Conservation (phyloP, 2,113 vertebrate genomes). For the Gnathonemus longibarbis region DNA sequence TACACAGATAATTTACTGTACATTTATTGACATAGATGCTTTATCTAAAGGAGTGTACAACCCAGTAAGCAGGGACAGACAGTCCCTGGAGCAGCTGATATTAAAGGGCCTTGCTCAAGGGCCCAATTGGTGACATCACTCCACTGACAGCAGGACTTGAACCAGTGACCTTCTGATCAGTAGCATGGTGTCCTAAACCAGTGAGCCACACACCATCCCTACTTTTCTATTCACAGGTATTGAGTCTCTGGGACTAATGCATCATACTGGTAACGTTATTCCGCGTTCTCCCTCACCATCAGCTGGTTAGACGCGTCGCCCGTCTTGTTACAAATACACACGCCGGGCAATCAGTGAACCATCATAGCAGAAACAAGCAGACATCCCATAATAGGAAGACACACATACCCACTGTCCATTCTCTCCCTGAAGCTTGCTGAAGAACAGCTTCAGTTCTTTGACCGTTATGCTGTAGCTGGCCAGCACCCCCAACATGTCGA, state of each 20-base stretch:
- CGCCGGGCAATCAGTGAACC: not conserved
- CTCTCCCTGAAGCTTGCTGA: slow-evolving; percentile 94
- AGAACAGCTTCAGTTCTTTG: slow-evolving; percentile 92
- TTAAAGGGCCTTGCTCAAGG: not conserved
- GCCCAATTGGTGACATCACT: not conserved
- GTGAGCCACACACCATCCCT: not conserved
- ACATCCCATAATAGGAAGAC: not conserved
- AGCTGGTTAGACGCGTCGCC: not conserved
- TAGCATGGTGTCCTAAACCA: not conserved
- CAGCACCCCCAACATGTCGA: slow-evolving; percentile 93
- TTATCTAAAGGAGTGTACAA: not conserved
- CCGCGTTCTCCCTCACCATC: not conserved
- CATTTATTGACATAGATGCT: slow-evolving; percentile 36
- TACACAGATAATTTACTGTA: slow-evolving; percentile 23
- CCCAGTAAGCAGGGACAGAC: not conserved
- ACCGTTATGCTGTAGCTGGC: slow-evolving; percentile 96
- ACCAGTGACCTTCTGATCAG: not conserved
- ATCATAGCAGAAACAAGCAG: not conserved
- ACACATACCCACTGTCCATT: slow-evolving; percentile 87
- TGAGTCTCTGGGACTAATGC: not conserved
- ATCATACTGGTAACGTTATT: not conserved
- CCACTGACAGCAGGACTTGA: not conserved
- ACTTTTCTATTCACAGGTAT: not conserved
- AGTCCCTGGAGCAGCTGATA: slow-evolving; percentile 22
- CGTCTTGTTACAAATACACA: not conserved